These are phyloP conservation scores for Sebastes oblongus DNA, from an alignment of 2,797 vertebrate genomes.

Conservation along the genomic window DNA sequence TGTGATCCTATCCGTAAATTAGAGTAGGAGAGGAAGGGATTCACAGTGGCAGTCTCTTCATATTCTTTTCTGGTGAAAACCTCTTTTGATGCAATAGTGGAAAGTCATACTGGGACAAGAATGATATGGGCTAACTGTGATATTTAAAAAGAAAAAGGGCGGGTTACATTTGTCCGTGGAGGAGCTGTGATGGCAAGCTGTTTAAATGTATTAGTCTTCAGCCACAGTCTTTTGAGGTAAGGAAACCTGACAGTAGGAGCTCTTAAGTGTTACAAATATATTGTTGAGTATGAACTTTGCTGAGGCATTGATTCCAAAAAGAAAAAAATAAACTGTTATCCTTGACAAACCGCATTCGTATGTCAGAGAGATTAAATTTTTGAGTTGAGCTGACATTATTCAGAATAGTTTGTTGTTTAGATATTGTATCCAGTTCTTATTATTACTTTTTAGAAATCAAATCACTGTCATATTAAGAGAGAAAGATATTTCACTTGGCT, in stretches of 20 bases:
- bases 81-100: conserved; percentile 7
- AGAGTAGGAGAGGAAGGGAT: background rate
- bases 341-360: background rate
- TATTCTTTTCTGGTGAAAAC: background rate
- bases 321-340: background rate
- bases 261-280: background rate
- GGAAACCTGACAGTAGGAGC: background rate
- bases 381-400: background rate
- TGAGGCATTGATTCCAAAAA: background rate
- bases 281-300: background rate
- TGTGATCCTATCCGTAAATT: background rate
- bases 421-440: background rate
- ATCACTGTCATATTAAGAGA: conserved; percentile 14
- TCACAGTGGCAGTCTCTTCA: conserved; percentile 21
- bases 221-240: background rate
- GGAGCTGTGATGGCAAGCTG: background rate
- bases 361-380: background rate
- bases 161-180: background rate
- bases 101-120: conserved; percentile 11
- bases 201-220: conserved; percentile 1
- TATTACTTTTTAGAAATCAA: background rate
- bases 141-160: background rate
- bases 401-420: background rate
- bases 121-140: background rate
- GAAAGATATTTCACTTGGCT: conserved; percentile 1